A percentile compares a stretch with the other conserved stretches of the same genome.
Conservation (phyloP, 2,113 vertebrate species). For the Barbus barbus region DNA sequence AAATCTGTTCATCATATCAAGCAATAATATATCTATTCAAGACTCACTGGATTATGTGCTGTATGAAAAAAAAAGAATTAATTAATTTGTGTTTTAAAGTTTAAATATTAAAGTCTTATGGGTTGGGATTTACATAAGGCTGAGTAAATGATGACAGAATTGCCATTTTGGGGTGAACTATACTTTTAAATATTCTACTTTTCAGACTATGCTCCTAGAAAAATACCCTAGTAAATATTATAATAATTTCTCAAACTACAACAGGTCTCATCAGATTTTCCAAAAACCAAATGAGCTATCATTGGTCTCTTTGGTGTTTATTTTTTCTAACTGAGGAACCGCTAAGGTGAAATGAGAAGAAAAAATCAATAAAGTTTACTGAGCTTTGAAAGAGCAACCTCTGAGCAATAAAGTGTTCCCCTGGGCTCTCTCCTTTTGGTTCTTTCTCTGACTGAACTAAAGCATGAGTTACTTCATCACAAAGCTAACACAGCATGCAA, state of each 20-base stretch:
- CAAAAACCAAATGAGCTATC: background rate
- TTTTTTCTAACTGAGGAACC: background rate
- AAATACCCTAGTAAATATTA: background rate
- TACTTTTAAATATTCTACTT: too few relatives aligned
- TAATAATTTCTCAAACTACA: background rate
- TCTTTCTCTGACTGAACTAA: conserved; percentile 51
- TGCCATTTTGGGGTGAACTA: background rate
- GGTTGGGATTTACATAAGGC: background rate
- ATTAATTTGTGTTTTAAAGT: background rate
- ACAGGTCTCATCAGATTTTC: too few relatives aligned
- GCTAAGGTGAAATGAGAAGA: background rate
- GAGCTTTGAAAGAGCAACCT: background rate
- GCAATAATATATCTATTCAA: too few relatives aligned
- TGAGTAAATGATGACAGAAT: background rate
- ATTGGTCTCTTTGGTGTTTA: background rate
- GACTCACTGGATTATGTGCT: too few relatives aligned
- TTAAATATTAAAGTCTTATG: background rate
- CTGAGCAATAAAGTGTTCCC: background rate
- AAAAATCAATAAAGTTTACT: too few relatives aligned
- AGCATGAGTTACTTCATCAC: conserved; percentile 74
- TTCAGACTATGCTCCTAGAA: background rate
- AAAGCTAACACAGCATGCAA: conserved; percentile 74
- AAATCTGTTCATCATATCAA: too few relatives aligned
- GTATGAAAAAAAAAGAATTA: too few relatives aligned
- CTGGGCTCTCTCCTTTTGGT: conserved; percentile 47